These are phyloP conservation scores for Brassicogethes aeneus DNA, from an alignment of 2,888 invertebrate genomes.

Conservation along the genomic window DNA sequence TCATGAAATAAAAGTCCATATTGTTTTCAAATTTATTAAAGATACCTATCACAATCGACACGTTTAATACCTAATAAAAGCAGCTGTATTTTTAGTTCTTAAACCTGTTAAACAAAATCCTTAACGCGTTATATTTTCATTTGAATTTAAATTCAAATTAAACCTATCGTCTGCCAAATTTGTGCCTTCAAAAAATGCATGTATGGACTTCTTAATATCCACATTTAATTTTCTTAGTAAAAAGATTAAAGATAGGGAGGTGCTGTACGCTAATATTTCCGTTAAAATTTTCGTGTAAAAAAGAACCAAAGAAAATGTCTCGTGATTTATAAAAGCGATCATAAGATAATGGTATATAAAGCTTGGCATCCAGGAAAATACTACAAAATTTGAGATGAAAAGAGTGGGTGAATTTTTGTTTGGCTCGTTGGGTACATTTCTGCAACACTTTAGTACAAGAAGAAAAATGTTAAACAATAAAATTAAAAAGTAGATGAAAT, in stretches of 20 bases:
- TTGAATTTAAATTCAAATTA: slow-evolving; percentile 9
- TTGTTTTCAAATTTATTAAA: too few species aligned
- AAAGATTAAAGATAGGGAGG: background rate
- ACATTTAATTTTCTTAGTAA: background rate
- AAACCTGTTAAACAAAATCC: too few species aligned
- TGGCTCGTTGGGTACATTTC: background rate
- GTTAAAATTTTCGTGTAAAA: background rate
- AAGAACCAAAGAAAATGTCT: background rate
- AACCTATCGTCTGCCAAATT: slow-evolving; percentile 7
- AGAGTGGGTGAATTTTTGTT: background rate
- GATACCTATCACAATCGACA: too few species aligned
- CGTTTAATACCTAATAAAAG: too few species aligned
- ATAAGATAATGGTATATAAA: slow-evolving; percentile 12
- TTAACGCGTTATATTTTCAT: too few species aligned
- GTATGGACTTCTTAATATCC: background rate
- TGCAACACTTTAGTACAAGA: background rate
- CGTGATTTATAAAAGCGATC: slow-evolving; percentile 2
- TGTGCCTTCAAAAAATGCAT: slow-evolving; percentile 1
- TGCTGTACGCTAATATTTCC: background rate
- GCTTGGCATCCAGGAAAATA: slow-evolving; percentile 15
- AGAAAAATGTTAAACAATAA: background rate
- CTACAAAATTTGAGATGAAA: slow-evolving; percentile 8
- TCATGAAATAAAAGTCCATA: too few species aligned
- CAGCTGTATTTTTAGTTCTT: too few species aligned
- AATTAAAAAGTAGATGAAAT: background rate